Base-by-base conservation (phyloP, 2,797 vertebrate genomes). In the Gallirallus australis region DNA sequence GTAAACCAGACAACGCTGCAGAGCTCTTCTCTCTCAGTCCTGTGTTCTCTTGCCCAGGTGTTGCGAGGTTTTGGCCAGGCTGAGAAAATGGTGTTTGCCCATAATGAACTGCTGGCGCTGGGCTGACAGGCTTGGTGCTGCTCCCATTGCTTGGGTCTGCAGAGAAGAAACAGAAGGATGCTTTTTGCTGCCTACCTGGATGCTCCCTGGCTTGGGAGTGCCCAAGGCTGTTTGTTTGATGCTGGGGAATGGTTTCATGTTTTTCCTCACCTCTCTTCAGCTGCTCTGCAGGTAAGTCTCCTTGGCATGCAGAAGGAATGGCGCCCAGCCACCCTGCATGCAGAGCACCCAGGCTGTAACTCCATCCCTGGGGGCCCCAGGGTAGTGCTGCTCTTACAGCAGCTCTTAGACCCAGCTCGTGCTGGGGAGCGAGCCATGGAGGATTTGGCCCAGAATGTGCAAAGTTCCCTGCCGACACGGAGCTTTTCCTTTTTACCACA, bases 41-140 rank as follows among this genome's bases (percentile, higher is more conserved):
- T 35, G 47, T 19, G 1, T 52, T 68, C 40, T 64, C 64, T 11
- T 47, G 71, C 50, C 39, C 63, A 50, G 77, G 10, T 12, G 40
- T 73, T 53, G 59, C 12, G 50, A 60, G 35, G 56, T 15, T 75
- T 70, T 69, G 16, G 9, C 42, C 4, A 35, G 52, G 37, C 24
- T 63, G 18, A 60, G 19, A 52, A 72, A 23, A 4, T 27, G 0
- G 0, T 7, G 9, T 24, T 73, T 86, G 47, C 47, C 35, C 13
- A 2, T 6, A 28, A 19, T 3, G 33, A 78, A 66, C 40, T 17
- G 33, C 25, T n/a, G 37, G 3, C 0, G 0, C 31, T 25, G 59
- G 13, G 3, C 40, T 19, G n/a, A 17, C 13, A 25, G 61, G 7
- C 31, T 33, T 23, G 31, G 30, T 68, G 42, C 61, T 0, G 6